Conservation (phyloP, 1,140 invertebrate species). For the Acromyrmex echinatior region DNA sequence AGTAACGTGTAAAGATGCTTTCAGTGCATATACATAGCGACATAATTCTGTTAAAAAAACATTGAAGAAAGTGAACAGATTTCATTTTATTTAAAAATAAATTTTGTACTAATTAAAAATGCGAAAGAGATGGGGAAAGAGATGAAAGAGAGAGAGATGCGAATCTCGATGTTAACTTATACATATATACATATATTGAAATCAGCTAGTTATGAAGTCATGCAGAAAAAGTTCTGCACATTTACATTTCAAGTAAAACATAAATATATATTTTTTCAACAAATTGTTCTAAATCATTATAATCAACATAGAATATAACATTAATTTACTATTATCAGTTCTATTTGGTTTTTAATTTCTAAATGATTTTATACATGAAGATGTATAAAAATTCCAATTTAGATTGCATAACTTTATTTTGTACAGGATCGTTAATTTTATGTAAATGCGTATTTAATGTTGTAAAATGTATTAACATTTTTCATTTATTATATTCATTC, state of each 20-base stretch:
- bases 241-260: conserved; percentile 46
- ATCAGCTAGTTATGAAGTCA: conserved; percentile 44
- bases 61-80: conserved; percentile 41
- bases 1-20: conserved; percentile 59
- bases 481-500: conserved; percentile 56
- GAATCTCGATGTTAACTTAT: conserved; percentile 30
- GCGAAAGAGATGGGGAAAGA: conserved; percentile 9
- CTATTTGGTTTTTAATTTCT: conserved; percentile 31
- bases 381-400: conserved; percentile 33
- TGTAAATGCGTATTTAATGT: conserved; percentile 61
- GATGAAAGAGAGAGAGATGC: too few species aligned
- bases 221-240: not conserved
- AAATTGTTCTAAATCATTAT: conserved; percentile 24
- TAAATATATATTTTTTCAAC: conserved; percentile 9
- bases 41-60: conserved; percentile 47
- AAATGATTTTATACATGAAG: conserved; percentile 4
- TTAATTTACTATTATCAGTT: conserved; percentile 19
- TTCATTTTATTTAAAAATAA: conserved; percentile 48
- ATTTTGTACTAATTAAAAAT: conserved; percentile 65
- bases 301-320: conserved; percentile 26
- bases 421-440: conserved; percentile 16
- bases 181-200: conserved; percentile 49
- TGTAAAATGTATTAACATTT: conserved; percentile 53
- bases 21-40: conserved; percentile 47
- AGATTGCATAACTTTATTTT: conserved; percentile 34